Base-by-base conservation (phyloP, 2,888 invertebrate species). In the Brenthis ino region DNA sequence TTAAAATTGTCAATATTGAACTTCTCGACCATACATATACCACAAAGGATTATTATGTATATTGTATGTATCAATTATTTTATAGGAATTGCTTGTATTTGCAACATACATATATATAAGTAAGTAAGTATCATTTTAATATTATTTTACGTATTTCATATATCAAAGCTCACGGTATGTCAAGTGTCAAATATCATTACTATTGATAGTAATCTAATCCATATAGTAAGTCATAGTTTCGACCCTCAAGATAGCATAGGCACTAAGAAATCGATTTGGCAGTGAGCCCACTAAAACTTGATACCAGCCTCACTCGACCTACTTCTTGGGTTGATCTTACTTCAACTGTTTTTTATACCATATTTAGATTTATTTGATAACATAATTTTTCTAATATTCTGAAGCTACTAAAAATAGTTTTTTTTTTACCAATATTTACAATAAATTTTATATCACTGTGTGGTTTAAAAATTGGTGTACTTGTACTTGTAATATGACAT, bases 231-330 rank as follows among this genome's bases (percentile, higher is more conserved):
- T 20, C 1, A 20, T 53, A 63, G 54, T 54, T 54, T 63, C 54
- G 63, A 54, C 63, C 53, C 53, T 54, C 20, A 37, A 63, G 63
- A 63, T 63, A 37, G 63, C 51, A 63, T 20, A 63, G 20, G 63
- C 65, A 66, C 66, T 76, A 76, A 76, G 74, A 76, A 75, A 81
- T 84, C 83, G 80, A 68, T 68, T 68, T 68, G 68, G 72, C 76
- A 77, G 74, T 70, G 60, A 67, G 73, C 72, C 70, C 72, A 69
- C 51, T 63, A 63, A 63, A 63, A 66, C 69, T 74, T 64, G 77
- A 72, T 72, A 70, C 70, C 71, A 72, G 74, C 74, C 43, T n/a
- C 50, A 50, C 50, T 63, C 63, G 77, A 75, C 79, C 80, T 78
- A 78, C 75, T 78, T 77, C 76, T 76, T 69, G 64, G 8, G 67